These are phyloP conservation scores for Thymelicus lineola DNA, from an alignment of 2,888 invertebrate species.

Conservation along the genomic window DNA sequence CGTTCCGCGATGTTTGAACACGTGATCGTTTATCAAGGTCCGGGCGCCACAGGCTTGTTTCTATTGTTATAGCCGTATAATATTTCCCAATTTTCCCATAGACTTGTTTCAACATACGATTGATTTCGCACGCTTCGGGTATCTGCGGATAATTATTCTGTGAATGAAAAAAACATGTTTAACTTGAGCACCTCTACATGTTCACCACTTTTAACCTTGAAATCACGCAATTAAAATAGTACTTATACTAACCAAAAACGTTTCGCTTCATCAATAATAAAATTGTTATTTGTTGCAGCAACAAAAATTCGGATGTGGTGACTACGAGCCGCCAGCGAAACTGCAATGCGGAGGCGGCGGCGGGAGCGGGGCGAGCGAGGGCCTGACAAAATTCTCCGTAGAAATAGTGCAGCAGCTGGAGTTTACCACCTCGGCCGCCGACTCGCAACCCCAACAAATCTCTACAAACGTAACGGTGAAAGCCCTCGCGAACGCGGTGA, in stretches of 20 bases:
- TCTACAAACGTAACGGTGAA: conserved; percentile 97
- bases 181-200: not conserved
- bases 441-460: conserved; percentile 95
- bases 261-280: not conserved
- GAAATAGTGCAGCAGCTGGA: conserved; percentile 97
- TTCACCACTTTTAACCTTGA: not conserved
- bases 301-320: conserved; percentile 92
- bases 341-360: conserved; percentile 82
- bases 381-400: conserved; percentile 92
- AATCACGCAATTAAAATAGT: not conserved
- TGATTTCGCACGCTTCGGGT: conserved; percentile 14
- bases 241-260: not conserved
- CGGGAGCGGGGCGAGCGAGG: conserved; percentile 79
- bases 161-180: no score
- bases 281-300: conserved; percentile 86
- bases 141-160: not conserved
- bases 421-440: conserved; percentile 94
- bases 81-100: conserved; percentile 32
- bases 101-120: conserved; percentile 21
- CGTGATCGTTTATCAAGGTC: conserved; percentile 48
- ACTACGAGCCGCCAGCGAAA: conserved; percentile 92
- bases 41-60: conserved; percentile 29
- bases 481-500: conserved; percentile 80
- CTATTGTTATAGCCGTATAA: conserved; percentile 31
- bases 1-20: conserved; percentile 45